Evolutionary conservation across 2,113 vertebrate genomes (phyloP).

Genomic region (Amphiprion percula): DNA sequence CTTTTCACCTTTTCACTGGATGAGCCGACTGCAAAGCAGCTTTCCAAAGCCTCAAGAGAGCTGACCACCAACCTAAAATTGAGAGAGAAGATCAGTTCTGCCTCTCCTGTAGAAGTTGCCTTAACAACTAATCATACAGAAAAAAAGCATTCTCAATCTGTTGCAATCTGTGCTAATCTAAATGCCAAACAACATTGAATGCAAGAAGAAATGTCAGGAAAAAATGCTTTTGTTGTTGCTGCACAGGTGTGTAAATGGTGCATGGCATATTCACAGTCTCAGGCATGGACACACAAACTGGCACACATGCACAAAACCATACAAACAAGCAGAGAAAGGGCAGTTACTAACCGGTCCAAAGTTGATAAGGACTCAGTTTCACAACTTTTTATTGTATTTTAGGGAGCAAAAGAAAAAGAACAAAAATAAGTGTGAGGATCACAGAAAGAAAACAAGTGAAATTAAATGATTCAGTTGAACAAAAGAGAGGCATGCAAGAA

Average conservation of each 20-base stretch:
- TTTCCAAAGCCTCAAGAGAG: slow-evolving; percentile 97
- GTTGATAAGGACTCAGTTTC: slow-evolving; percentile 99
- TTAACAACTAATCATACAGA: slow-evolving; percentile 12
- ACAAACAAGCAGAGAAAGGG: slow-evolving; percentile 83
- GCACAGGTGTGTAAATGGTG: slow-evolving; percentile 63
- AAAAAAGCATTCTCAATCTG: slow-evolving; percentile 33
- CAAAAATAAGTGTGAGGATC: slow-evolving; percentile 88
- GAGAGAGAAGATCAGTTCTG: slow-evolving; percentile 35
- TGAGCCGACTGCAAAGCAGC: slow-evolving; percentile 96
- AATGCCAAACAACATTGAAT: slow-evolving; percentile 66
- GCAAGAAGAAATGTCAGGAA: slow-evolving; percentile 53
- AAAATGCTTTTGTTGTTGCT: slow-evolving; percentile 24
- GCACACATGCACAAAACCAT: slow-evolving; percentile 76
- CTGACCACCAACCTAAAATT: slow-evolving; percentile 95
- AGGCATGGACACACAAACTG: slow-evolving; percentile 74
- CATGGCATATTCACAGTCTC: slow-evolving; percentile 68
- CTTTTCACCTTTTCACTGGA: slow-evolving; percentile 92
- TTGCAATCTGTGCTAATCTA: slow-evolving; percentile 60
- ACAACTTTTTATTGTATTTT: slow-evolving; percentile 92
- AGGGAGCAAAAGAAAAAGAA: slow-evolving; percentile 88
- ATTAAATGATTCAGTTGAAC: slow-evolving; percentile 85
- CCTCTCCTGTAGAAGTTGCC: background rate
- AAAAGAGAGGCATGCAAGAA: slow-evolving; percentile 84
- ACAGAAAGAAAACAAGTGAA: slow-evolving; percentile 93
- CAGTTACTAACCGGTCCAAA: slow-evolving; percentile 99